A percentile compares a stretch with the other conserved stretches of the same genome.
phyloP scores from a whole-genome alignment of 1,140 invertebrate species.

The Neelides sp. region DNA sequence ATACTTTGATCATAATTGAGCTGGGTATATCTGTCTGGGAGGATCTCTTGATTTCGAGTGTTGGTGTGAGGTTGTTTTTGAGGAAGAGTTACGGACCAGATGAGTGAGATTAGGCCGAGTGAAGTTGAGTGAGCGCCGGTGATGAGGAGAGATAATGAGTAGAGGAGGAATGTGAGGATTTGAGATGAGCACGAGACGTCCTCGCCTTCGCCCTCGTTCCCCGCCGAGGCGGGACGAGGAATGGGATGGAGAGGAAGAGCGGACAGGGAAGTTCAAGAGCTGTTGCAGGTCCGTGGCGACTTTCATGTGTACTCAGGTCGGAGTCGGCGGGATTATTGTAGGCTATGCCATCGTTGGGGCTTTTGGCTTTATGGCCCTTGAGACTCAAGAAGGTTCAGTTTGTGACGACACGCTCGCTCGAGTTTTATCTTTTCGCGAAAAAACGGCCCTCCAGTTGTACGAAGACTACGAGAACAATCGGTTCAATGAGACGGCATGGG shows the following conservation, averaged over 20 bases:
- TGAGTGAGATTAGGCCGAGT: too few relatives aligned
- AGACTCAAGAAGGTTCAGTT: slow-evolving; percentile 52
- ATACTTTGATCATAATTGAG: too few relatives aligned
- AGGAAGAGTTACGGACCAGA: too few relatives aligned
- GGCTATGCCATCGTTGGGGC: slow-evolving; percentile 90
- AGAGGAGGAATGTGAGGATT: too few relatives aligned
- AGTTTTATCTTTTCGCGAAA: slow-evolving; percentile 34
- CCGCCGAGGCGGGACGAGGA: too few relatives aligned
- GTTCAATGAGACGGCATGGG: slow-evolving; percentile 61
- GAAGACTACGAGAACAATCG: slow-evolving; percentile 56
- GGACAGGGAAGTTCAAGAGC: slow-evolving; percentile 43
- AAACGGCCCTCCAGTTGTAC: slow-evolving; percentile 55
- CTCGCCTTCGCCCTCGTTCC: too few relatives aligned
- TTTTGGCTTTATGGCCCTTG: slow-evolving; percentile 76
- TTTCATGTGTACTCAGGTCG: slow-evolving; percentile 87
- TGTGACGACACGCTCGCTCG: slow-evolving; percentile 36
- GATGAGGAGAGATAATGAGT: too few relatives aligned
- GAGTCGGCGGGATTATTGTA: slow-evolving; percentile 84
- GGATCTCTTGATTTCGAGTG: too few relatives aligned
- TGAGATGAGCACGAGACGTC: too few relatives aligned
- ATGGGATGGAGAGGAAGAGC: slow-evolving; percentile 17
- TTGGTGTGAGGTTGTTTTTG: too few relatives aligned
- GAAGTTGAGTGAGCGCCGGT: too few relatives aligned
- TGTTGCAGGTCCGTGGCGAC: slow-evolving; percentile 71
- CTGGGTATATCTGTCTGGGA: too few relatives aligned